Evolutionary conservation across 30 jellyfish, hydroid and myxozoan genomes (phyloP).

Genomic region (Haliclystus octoradiatus): DNA sequence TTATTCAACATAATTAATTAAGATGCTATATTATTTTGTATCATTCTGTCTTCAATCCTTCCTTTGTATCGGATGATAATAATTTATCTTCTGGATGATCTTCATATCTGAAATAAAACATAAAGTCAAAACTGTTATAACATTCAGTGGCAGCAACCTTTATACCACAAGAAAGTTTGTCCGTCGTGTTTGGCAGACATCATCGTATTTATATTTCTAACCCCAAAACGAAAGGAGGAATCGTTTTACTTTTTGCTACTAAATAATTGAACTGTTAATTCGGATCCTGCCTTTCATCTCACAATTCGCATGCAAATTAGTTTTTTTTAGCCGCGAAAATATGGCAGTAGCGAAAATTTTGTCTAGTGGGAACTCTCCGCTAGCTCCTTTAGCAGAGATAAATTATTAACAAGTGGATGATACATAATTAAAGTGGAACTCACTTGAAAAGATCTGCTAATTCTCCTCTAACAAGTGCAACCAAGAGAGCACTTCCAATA

Average conservation of each 20-base stretch:
- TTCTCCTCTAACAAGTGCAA: constrained; percentile 80
- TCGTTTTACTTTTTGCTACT: not conserved
- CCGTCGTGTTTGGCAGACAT: too few species aligned
- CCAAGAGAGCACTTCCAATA: constrained; percentile 79
- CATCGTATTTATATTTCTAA: too few species aligned
- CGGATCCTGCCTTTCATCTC: too few species aligned
- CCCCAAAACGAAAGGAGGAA: too few species aligned
- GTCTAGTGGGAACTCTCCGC: too few species aligned
- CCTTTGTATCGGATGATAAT: not conserved
- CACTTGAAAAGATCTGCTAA: constrained; percentile 70
- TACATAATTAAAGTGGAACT: constrained; percentile 1
- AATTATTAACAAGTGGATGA: not conserved
- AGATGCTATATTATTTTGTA: too few species aligned
- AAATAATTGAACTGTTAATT: too few species aligned
- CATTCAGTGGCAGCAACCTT: not conserved
- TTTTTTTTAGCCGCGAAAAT: too few species aligned
- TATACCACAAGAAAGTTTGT: too few species aligned
- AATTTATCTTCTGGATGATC: constrained; percentile 81
- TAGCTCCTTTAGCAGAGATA: not conserved
- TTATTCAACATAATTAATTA: too few species aligned
- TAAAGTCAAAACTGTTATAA: not conserved
- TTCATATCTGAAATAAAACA: constrained; percentile 48
- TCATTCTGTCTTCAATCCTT: not conserved
- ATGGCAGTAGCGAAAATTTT: too few species aligned
- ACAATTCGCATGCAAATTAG: too few species aligned